Base-by-base conservation (phyloP, 2,888 invertebrate species). In the Aelia acuminata region DNA sequence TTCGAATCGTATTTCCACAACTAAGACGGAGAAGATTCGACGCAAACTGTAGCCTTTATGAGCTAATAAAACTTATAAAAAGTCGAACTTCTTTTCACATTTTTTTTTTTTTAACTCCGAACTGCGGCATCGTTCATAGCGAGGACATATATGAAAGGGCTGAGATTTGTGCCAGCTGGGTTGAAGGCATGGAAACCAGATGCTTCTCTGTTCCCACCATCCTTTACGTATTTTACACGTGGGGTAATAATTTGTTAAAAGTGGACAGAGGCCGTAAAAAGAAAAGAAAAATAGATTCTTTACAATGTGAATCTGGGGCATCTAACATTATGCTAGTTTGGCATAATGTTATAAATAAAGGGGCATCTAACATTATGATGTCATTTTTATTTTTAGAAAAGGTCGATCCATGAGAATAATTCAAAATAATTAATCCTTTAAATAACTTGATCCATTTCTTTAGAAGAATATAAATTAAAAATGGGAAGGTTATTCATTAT, bases 61-160 rank as follows among this genome's bases (percentile, higher is more conserved):
- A 57, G 15, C n/a, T 26, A 57, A 57, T 57, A 57, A 57, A 57
- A 57, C 57, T 20, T 70, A 70, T 35, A 35, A 70, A 15, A 70
- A 70, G 31, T 35, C 31, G 35, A 35, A 70, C 31, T 70, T 70
- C 63, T 70, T 70, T 31, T 8, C 3, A 35, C 35, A 35, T 26
- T 35, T 70, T 70, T 57, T 70, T 57, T 57, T 70, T 70, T 35
- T 70, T 20, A 70, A 70, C 63, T 35, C 31, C 31, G 63, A 31
- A 20, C 22, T 31, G 63, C 63, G 63, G 63, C 35, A 10, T 70
- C 63, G 63, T 70, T 35, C 31, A 70, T 2, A 70, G 18, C 15
- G 18, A 35, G 35, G 63, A 70, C 63, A 70, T n/a, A n/a, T n/a
- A n/a, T 35, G 31, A 35, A 31, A 70, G 18, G 31, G 31, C 35